These are phyloP conservation scores for Phaethornis superciliosus DNA, from an alignment of 2,113 vertebrate genomes.

Conservation along the genomic window DNA sequence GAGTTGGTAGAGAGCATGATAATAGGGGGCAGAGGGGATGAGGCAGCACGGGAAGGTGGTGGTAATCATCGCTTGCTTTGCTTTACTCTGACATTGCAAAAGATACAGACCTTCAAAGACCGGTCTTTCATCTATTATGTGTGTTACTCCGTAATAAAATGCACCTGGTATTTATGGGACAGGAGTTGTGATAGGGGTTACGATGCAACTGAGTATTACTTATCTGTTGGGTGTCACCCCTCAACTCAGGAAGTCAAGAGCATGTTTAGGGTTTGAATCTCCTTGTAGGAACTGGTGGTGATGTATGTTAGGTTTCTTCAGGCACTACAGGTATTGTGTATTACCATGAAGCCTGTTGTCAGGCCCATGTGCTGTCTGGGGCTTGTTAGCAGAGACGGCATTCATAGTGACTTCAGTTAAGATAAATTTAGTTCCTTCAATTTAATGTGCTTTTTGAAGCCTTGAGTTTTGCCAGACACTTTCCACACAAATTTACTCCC, in stretches of 20 bases:
- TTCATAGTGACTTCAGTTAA: neutral
- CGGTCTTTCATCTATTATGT: neutral
- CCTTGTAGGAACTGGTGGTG: neutral
- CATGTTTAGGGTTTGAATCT: neutral
- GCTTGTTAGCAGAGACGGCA: neutral
- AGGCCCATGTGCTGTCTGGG: neutral
- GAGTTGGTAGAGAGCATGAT: neutral
- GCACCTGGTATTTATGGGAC: neutral
- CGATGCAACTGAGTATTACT: neutral
- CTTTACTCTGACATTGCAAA: neutral
- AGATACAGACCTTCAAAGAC: neutral
- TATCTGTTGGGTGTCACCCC: neutral
- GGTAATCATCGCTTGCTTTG: neutral
- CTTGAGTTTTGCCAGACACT: fast-evolving
- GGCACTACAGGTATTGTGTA: neutral
- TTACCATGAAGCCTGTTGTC: neutral
- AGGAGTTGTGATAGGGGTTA: neutral
- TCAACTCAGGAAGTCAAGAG: neutral
- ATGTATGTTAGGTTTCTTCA: neutral
- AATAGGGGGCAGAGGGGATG: too few relatives aligned
- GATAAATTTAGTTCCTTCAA: neutral
- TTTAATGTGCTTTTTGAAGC: neutral
- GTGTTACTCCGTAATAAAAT: neutral
- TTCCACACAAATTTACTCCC: neutral
- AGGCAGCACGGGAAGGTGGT: neutral